Conservation (phyloP, 2,888 invertebrate species). For the Sarcophaga subvicina region DNA sequence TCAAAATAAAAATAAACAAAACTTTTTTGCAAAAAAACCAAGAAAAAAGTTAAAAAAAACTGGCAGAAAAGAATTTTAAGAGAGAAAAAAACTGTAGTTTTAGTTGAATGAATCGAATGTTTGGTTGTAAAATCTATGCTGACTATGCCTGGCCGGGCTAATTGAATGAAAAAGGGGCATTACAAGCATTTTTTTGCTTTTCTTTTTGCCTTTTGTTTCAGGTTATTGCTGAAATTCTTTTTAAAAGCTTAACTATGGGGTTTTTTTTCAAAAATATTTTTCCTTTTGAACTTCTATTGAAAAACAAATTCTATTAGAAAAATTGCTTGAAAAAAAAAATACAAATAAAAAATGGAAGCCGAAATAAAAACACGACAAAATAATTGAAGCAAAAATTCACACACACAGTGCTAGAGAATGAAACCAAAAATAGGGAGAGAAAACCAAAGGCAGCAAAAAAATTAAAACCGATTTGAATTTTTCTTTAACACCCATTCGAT, state of each 20-base stretch:
- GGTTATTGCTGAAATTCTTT: conserved; percentile 1
- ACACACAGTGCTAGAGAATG: background rate
- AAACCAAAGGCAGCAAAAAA: background rate
- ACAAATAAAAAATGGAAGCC: background rate
- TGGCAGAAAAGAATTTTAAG: conserved; percentile 24
- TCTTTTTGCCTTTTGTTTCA: background rate
- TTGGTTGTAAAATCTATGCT: conserved; percentile 33
- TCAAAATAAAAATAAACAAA: background rate
- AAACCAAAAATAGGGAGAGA: background rate
- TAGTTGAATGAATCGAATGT: background rate
- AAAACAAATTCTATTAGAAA: background rate
- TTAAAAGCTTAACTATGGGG: background rate
- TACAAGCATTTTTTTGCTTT: conserved; percentile 1
- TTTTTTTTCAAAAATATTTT: background rate
- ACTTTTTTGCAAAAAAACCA: background rate
- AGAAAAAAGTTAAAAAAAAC: background rate
- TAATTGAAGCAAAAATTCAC: conserved; percentile 14
- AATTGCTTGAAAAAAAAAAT: background rate
- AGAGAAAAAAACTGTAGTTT: background rate
- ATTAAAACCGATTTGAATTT: conserved; percentile 2
- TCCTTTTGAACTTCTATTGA: background rate
- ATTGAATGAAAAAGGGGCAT: conserved; percentile 62
- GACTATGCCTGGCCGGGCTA: conserved; percentile 54
- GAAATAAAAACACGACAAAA: conserved; percentile 11
- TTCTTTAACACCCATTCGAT: conserved; percentile 28